Conservation (phyloP, 1,140 invertebrate species). For the Trinorchestia longiramus region DNA sequence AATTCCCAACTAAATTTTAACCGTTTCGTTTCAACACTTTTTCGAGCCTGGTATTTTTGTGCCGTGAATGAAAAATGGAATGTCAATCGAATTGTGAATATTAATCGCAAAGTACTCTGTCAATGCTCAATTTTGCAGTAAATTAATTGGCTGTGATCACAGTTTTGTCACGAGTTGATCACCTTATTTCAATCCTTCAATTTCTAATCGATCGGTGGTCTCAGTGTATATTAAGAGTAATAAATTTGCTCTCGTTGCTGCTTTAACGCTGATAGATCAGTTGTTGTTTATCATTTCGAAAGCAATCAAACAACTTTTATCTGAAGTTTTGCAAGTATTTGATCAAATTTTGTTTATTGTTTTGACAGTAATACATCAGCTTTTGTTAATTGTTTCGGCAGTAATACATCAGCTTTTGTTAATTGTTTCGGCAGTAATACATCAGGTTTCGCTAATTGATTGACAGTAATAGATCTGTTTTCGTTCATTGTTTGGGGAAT, state of each 20-base stretch:
- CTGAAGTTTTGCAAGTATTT: too few relatives aligned
- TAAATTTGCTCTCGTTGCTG: too few relatives aligned
- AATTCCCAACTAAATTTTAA: not conserved
- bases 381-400: too few relatives aligned
- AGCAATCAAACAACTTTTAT: too few relatives aligned
- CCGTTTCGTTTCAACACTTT: not conserved
- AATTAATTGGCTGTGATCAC: not conserved
- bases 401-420: not conserved
- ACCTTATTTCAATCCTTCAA: not conserved
- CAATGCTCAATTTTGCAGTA: not conserved
- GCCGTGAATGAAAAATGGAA: not conserved
- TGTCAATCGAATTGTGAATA: too few relatives aligned
- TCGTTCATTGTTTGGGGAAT: not conserved
- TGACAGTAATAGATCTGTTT: not conserved
- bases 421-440: not conserved
- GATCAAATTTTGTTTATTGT: too few relatives aligned
- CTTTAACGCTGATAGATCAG: too few relatives aligned
- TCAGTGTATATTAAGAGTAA: not conserved
- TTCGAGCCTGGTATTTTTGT: not conserved
- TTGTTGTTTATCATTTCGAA: too few relatives aligned
- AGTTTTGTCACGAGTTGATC: not conserved
- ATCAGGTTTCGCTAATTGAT: not conserved
- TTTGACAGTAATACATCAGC: too few relatives aligned
- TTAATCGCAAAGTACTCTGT: not conserved
- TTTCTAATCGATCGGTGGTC: not conserved